Conservation (phyloP, 2,888 invertebrate genomes). For the Salticus scenicus region DNA sequence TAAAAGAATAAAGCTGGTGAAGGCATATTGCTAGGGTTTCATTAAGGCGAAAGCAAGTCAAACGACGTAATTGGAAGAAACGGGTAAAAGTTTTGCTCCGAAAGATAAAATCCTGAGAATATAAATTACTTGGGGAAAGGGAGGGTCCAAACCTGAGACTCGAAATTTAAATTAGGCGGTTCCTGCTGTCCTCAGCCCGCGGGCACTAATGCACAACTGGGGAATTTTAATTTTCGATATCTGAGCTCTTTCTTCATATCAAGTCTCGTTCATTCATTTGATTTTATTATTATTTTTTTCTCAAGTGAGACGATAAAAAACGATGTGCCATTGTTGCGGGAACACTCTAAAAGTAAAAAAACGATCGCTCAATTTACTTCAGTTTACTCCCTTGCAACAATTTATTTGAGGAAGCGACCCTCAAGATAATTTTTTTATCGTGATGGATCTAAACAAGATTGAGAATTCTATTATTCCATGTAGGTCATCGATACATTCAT, state of each 20-base stretch:
- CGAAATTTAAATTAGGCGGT: constrained; percentile 67
- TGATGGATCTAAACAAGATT: not conserved
- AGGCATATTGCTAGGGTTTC: constrained; percentile 60
- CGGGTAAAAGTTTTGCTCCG: constrained; percentile 57
- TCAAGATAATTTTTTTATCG: not conserved
- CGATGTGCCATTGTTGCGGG: not conserved
- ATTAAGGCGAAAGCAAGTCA: constrained; percentile 68
- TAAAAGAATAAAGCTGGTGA: constrained; percentile 54
- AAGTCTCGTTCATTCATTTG: not conserved
- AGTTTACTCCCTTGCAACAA: constrained; percentile 8
- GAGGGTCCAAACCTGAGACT: constrained; percentile 8
- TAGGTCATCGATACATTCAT: not conserved
- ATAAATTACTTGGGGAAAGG: constrained; percentile 59
- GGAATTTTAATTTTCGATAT: constrained; percentile 61
- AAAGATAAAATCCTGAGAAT: constrained; percentile 31
- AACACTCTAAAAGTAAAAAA: not conserved
- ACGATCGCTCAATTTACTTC: not conserved
- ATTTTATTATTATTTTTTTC: not conserved
- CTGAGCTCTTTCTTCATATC: not conserved
- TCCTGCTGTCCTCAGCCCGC: constrained; percentile 39
- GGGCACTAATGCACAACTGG: constrained; percentile 16
- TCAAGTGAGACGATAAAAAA: not conserved
- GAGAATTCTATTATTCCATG: not conserved
- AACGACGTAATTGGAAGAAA: constrained; percentile 67
- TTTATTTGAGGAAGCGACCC: not conserved